These are phyloP conservation scores for Sialis lutaria DNA, from an alignment of 2,888 invertebrate species.

Conservation along the genomic window DNA sequence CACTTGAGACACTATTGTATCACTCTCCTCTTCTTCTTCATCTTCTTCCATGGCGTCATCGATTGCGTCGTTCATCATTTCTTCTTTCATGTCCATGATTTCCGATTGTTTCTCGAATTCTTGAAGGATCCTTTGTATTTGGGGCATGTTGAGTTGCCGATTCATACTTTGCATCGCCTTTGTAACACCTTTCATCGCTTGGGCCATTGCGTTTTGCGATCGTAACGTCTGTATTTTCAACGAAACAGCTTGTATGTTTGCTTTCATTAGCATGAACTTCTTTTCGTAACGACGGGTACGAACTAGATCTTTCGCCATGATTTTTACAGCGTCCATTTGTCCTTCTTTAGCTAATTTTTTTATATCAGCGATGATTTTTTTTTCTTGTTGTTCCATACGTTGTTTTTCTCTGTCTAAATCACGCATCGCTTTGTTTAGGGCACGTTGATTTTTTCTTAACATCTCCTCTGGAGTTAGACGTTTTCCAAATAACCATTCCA, in stretches of 20 bases:
- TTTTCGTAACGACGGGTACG: conserved; percentile 88
- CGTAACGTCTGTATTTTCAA: conserved; percentile 94
- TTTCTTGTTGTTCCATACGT: conserved; percentile 98
- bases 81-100: conserved; percentile 99
- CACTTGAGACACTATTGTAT: conserved; percentile 89
- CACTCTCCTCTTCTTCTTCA: conserved; percentile 95
- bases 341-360: conserved; percentile 98
- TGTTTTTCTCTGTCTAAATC: conserved; percentile 87
- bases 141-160: conserved; percentile 87
- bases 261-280: conserved; percentile 98
- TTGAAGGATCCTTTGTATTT: conserved; percentile 92
- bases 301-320: conserved; percentile 98
- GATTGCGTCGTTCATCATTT: conserved; percentile 99
- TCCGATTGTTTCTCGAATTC: conserved; percentile 99
- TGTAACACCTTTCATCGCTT: conserved; percentile 98
- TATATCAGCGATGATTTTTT: conserved; percentile 94
- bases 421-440: conserved; percentile 94
- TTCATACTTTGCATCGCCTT: conserved; percentile 99
- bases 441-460: conserved; percentile 95
- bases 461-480: conserved; percentile 94
- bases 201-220: conserved; percentile 98
- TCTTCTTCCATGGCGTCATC: conserved; percentile 99
- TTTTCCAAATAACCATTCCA: conserved; percentile 95
- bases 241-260: conserved; percentile 95
- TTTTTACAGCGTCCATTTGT: conserved; percentile 99